Evolutionary conservation across 2,888 invertebrate species (phyloP), one percentile per base, ranked within the genome.

Genomic region (Aporophyla nigra): DNA sequence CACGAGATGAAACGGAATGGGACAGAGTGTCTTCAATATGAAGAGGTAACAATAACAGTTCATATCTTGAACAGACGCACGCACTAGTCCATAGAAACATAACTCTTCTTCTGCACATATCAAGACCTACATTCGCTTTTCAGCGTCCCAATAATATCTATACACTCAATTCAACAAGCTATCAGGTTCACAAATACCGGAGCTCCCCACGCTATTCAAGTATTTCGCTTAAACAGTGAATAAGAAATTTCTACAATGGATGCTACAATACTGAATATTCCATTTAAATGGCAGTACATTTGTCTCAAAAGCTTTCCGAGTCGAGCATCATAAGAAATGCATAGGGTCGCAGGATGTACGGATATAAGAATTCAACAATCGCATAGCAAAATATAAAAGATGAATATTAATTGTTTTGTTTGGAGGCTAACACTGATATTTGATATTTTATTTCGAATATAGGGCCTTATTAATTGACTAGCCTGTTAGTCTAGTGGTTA

Each of bases 251-350:
- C 89, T 90, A 93, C 93, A 94, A 94, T 94, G 93, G 91, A 94
- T 92, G 92, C 91, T 93, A 92, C 92, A 92, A 92, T 93, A 92
- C 94, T 94, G 93, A 95, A 95, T 95, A 95, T 95, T 95, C 93
- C 88, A 95, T 95, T 93, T 93, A 93, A 94, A 94, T 93, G 92
- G 93, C 94, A 91, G 92, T 91, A 94, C 94, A 94, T 95, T 95
- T 94, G 93, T 94, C 93, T 93, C 92, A 91, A 94, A 94, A 94
- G 94, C 93, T 92, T 94, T 93, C 90, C 78, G 91, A 92, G 91
- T 85, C 83, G 85, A 68, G 86, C 86, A 89, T 95, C 93, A 95
- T 95, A 95, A 95, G 91, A 91, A 94, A 95, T 95, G 94, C 93
- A 95, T 94, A 92, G 91, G 93, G 93, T 93, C 93, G 89, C 91